Conservation (phyloP, 2,888 invertebrate genomes). For the Apeira syringaria region DNA sequence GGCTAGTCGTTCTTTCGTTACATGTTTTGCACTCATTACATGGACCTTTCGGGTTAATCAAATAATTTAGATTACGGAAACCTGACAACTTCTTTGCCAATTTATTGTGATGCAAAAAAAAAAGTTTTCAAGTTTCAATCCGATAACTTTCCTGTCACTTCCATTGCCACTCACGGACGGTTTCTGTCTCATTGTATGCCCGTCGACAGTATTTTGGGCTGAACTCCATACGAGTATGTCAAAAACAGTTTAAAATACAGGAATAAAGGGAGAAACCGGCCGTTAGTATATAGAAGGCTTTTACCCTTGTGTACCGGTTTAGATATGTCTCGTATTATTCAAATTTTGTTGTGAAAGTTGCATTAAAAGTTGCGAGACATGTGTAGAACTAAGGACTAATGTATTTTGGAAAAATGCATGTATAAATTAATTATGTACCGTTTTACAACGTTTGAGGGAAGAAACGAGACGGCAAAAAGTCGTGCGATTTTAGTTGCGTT, state of each 20-base stretch:
- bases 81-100: too few relatives aligned
- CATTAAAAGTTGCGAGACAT: conserved; percentile 3
- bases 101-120: background rate
- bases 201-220: too few relatives aligned
- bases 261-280: too few relatives aligned
- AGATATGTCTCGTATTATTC: conserved; percentile 7
- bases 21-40: too few relatives aligned
- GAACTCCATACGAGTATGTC: too few relatives aligned
- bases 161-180: background rate
- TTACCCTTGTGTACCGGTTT: conserved; percentile 5
- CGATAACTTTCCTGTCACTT: conserved; percentile 5
- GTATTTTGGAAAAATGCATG: conserved; percentile 9
- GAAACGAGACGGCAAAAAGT: conserved; percentile 2
- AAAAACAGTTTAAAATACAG: too few relatives aligned
- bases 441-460: conserved; percentile 1
- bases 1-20: too few relatives aligned
- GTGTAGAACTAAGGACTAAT: conserved; percentile 21
- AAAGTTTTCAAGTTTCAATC: background rate
- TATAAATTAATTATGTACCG: conserved; percentile 13
- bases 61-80: too few relatives aligned
- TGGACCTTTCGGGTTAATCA: too few relatives aligned
- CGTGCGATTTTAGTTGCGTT: conserved; percentile 1
- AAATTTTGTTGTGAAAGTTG: conserved; percentile 8
- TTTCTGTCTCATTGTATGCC: too few relatives aligned
- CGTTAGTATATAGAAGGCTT: conserved; percentile 13